Base-by-base conservation (phyloP, 2,113 vertebrate genomes). In the Gambusia holbrooki region DNA sequence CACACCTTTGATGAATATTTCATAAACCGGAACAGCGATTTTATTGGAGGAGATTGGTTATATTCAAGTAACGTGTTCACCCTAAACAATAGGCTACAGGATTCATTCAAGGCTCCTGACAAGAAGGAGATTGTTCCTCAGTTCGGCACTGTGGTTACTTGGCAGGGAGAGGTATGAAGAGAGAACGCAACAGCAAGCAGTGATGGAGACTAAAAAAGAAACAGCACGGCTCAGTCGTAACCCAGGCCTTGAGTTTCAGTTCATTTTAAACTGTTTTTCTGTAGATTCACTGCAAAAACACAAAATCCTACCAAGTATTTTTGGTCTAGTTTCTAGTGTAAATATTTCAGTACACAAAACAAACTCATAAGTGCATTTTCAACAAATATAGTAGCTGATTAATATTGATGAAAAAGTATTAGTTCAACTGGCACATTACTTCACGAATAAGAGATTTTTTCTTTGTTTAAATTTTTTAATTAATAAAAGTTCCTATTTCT, bases 1-100 rank as follows among this genome's bases (percentile, higher is more conserved):
- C 69, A 89, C 83, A 87, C 42, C 81, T 90, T 90, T 90, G 83
- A 92, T 94, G 89, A 94, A 94, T 94, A 93, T 93, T 94, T 92
- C 84, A 93, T 93, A 84, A 90, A 86, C 72, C 74, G 77, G 85
- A 89, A 89, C 80, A 76, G 80, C 73, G 77, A 78, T 90, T 90
- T 92, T 89, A 92, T 90, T 89, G 84, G 77, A 83, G 80, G 87
- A 92, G 86, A 92, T 90, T 87, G 89, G 84, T 87, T 77, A 62
- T 84, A 89, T 92, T 93, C 88, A 90, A 85, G 91, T 84, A 90
- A 80, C 60, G 76, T 74, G 85, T 87, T 92, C 84, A 87, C 79
- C 79, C 82, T 73, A 90, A 92, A 92, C 84, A 90, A 92, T 88
- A 86, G 85, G 82, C 82, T 88, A 87, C 87, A 84, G 82, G 76